Evolutionary conservation across 2,888 invertebrate species (phyloP).

Genomic region (Microplitis manilae): DNA sequence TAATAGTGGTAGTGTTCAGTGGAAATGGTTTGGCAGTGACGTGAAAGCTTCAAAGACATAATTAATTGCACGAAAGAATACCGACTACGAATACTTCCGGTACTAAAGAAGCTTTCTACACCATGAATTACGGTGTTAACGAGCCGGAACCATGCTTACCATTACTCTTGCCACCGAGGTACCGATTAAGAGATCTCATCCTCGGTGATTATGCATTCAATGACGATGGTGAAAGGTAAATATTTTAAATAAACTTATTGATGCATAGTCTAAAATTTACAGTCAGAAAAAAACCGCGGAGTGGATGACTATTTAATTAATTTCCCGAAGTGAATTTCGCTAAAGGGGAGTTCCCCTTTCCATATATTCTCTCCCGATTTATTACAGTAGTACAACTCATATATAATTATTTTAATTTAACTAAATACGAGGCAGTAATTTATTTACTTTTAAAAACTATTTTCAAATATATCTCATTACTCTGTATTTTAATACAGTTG

Average conservation of each 20-base stretch:
- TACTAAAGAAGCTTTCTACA: slow-evolving; percentile 41
- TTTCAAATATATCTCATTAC: too few relatives aligned
- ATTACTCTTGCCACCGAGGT: slow-evolving; percentile 78
- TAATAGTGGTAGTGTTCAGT: slow-evolving; percentile 1
- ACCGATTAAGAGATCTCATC: slow-evolving; percentile 83
- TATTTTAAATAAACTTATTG: slow-evolving; percentile 34
- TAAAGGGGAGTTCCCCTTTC: too few relatives aligned
- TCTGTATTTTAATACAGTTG: too few relatives aligned
- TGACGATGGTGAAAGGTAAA: slow-evolving; percentile 85
- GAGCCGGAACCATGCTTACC: slow-evolving; percentile 70
- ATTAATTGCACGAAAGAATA: slow-evolving; percentile 40
- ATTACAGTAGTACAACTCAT: too few relatives aligned
- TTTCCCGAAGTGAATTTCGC: too few relatives aligned
- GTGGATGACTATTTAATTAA: too few relatives aligned
- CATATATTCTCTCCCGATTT: too few relatives aligned
- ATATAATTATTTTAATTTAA: too few relatives aligned
- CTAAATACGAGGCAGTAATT: too few relatives aligned
- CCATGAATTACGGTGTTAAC: slow-evolving; percentile 56
- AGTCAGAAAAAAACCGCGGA: too few relatives aligned
- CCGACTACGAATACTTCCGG: slow-evolving; percentile 45
- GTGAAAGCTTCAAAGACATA: slow-evolving; percentile 46
- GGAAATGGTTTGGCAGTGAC: slow-evolving; percentile 49
- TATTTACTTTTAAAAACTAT: too few relatives aligned
- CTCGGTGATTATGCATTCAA: slow-evolving; percentile 84
- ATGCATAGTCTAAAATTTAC: not conserved